Percentiles rank a stretch among this genome's conserved stretches.
Conservation (phyloP, 2,113 vertebrate species). For the Probosciger aterrimus region DNA sequence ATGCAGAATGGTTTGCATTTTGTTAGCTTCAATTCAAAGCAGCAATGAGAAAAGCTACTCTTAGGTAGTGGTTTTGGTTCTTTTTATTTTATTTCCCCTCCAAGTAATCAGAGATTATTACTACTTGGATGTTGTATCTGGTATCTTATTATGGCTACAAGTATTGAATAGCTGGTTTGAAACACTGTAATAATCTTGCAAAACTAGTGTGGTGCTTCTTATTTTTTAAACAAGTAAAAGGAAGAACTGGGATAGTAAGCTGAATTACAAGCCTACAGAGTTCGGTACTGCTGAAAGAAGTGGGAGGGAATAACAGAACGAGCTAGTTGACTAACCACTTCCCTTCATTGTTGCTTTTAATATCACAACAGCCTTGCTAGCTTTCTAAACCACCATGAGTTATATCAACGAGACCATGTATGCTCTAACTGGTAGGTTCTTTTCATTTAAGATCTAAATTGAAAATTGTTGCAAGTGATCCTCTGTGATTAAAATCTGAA, state of each 20-base stretch:
- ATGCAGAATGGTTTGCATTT: background rate
- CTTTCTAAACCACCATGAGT: conserved; percentile 56
- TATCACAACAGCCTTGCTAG: conserved; percentile 64
- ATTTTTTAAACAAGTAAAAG: background rate
- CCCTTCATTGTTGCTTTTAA: conserved; percentile 76
- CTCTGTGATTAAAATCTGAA: background rate
- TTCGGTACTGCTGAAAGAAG: conserved; percentile 61
- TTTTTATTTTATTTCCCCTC: too few species aligned
- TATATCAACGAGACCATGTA: conserved; percentile 59
- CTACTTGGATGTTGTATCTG: background rate
- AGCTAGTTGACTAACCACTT: conserved; percentile 80
- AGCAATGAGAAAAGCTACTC: background rate
- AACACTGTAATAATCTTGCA: background rate
- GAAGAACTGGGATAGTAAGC: conserved; percentile 10
- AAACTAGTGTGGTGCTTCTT: accelerated
- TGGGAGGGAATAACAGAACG: conserved; percentile 73
- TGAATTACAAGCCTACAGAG: conserved; percentile 21
- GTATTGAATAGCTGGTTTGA: background rate
- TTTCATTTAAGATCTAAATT: conserved; percentile 37
- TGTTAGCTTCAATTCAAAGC: background rate
- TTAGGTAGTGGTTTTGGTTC: background rate
- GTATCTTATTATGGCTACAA: background rate
- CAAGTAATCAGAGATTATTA: background rate
- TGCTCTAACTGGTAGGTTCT: conserved; percentile 71
- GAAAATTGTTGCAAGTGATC: background rate